Conservation (phyloP, 2,888 invertebrate species). For the Synergus japonicus region DNA sequence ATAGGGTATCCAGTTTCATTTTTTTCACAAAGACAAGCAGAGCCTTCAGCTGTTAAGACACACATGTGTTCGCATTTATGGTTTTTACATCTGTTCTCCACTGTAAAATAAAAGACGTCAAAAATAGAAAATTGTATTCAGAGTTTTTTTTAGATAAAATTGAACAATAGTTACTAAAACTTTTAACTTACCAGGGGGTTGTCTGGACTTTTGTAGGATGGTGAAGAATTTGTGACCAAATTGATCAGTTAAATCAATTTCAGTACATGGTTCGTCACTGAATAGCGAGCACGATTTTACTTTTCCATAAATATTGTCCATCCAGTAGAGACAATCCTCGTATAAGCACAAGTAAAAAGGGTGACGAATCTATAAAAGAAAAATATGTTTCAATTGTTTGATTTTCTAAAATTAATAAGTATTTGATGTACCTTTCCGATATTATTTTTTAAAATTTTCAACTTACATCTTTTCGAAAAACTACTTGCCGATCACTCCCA, state of each 20-base stretch:
- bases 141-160: neutral
- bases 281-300: neutral
- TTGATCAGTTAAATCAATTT: neutral
- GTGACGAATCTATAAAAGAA: constrained; percentile 6
- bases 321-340: constrained; percentile 21
- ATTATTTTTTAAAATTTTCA: neutral
- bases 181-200: neutral
- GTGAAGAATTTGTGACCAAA: constrained; percentile 6
- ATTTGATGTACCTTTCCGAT: neutral
- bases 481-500: constrained; percentile 13
- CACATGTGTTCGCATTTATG: constrained; percentile 12
- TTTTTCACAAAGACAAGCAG: constrained; percentile 18
- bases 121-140: neutral
- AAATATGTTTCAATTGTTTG: neutral
- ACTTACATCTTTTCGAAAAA: neutral
- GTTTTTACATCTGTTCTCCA: constrained; percentile 1
- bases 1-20: neutral
- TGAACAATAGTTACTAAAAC: neutral
- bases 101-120: neutral
- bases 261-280: neutral
- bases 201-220: constrained; percentile 13
- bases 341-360: constrained; percentile 1
- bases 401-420: neutral
- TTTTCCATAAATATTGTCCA: neutral
- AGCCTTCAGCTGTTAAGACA: neutral